A percentile compares a stretch with the other conserved stretches of the same genome.
Conservation (phyloP, 2,113 vertebrate genomes). For the Phrynosoma platyrhinos region DNA sequence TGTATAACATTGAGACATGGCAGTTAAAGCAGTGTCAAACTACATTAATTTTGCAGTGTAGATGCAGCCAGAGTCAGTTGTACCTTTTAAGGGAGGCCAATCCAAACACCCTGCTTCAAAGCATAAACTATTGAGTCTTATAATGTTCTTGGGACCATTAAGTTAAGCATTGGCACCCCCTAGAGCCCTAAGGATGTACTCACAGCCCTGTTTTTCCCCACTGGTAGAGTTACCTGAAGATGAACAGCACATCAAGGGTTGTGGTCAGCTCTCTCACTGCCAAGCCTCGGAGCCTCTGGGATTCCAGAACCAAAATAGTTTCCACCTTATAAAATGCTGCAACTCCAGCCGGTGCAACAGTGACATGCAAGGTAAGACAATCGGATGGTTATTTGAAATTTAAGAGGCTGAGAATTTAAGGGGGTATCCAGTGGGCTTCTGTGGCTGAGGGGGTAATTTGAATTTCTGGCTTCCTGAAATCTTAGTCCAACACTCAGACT, state of each 20-base stretch:
- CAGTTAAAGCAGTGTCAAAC: too few relatives aligned
- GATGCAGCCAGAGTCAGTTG: too few relatives aligned
- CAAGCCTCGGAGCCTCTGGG: background rate
- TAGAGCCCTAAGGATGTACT: background rate
- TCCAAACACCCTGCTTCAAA: too few relatives aligned
- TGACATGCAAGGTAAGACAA: slow-evolving; percentile 32
- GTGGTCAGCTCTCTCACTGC: slow-evolving; percentile 16
- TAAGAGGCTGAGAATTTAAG: too few relatives aligned
- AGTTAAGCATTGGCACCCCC: slow-evolving; percentile 27
- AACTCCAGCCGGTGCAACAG: slow-evolving; percentile 25
- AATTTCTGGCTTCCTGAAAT: too few relatives aligned
- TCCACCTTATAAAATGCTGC: slow-evolving; percentile 33
- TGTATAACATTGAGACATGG: too few relatives aligned
- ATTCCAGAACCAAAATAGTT: slow-evolving; percentile 32
- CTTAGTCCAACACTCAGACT: too few relatives aligned
- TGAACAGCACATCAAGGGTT: slow-evolving; percentile 30
- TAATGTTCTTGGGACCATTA: slow-evolving; percentile 18
- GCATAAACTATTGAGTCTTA: too few relatives aligned
- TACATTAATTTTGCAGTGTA: too few relatives aligned
- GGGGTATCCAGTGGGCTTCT: too few relatives aligned
- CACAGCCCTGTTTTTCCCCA: background rate
- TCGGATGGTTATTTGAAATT: background rate
- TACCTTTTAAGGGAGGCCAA: too few relatives aligned
- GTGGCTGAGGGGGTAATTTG: too few relatives aligned
- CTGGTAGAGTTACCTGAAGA: background rate